Evolutionary conservation across 2,797 vertebrate genomes (phyloP).

Genomic region (Garrulus glandarius): DNA sequence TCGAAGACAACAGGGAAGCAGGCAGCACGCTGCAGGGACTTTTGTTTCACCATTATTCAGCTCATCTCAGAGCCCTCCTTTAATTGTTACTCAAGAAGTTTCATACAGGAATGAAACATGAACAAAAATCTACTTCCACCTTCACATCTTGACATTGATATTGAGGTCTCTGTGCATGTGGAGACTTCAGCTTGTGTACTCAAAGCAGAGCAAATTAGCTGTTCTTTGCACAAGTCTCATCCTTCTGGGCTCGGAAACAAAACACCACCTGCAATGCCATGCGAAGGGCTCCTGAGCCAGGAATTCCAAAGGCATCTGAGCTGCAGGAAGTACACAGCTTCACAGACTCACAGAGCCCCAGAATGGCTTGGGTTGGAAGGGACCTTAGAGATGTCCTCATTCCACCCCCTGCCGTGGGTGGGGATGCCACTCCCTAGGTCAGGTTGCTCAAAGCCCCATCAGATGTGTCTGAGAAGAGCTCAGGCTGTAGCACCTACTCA

Average conservation of each 20-base stretch:
- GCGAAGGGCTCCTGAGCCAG: neutral
- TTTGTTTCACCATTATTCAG: slow-evolving; percentile 40
- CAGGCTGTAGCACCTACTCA: neutral
- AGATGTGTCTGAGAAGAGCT: neutral
- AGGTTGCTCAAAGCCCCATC: neutral
- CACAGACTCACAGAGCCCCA: neutral
- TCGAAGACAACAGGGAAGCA: slow-evolving; percentile 48
- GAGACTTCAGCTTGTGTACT: neutral
- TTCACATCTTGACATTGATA: neutral
- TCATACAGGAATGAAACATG: neutral
- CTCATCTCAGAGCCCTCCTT: slow-evolving; percentile 43
- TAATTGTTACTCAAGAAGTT: neutral
- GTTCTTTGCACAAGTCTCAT: neutral
- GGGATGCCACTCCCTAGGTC: neutral
- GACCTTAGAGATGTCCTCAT: neutral
- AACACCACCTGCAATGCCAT: accelerated
- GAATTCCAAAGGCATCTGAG: neutral
- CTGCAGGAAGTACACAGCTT: neutral
- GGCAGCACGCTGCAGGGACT: neutral
- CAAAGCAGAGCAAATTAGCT: neutral
- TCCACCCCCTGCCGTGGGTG: neutral
- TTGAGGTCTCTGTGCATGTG: neutral
- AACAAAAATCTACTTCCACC: neutral
- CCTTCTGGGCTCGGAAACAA: neutral
- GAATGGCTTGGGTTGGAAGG: neutral